A percentile compares a stretch with the other conserved stretches of the same genome.
Conservation (phyloP, 2,888 invertebrate species). For the Petrolisthes manimaculis region DNA sequence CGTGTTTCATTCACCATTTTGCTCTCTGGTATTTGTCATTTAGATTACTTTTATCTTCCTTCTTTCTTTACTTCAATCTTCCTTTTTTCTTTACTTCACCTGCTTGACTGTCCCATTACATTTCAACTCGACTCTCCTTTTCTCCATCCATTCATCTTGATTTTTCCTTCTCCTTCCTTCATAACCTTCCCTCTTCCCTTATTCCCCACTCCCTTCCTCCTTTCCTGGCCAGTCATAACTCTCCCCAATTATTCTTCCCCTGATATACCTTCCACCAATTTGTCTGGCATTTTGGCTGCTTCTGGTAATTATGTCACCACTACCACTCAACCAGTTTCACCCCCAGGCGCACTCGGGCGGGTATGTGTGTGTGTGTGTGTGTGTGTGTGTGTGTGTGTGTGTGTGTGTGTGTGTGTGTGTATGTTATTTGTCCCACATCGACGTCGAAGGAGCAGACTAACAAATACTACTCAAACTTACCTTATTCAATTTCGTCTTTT, state of each 20-base stretch:
- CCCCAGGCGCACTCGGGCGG: not conserved
- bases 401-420: not conserved
- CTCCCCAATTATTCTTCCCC: not conserved
- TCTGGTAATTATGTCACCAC: too few relatives aligned
- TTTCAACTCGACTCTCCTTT: not conserved
- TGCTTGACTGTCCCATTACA: too few relatives aligned
- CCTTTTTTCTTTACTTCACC: too few relatives aligned
- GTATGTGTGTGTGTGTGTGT: not conserved
- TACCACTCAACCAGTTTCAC: too few relatives aligned
- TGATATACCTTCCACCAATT: not conserved
- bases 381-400: conserved; percentile 1
- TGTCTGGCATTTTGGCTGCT: not conserved
- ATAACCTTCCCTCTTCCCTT: not conserved
- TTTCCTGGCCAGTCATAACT: not conserved
- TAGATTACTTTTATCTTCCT: too few relatives aligned
- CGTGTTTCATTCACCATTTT: too few relatives aligned
- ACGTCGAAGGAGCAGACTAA: too few relatives aligned
- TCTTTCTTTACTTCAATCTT: too few relatives aligned
- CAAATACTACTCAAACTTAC: too few relatives aligned
- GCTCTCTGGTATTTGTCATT: too few relatives aligned
- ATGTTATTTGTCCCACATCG: not conserved
- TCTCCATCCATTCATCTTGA: not conserved
- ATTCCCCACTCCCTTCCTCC: not conserved
- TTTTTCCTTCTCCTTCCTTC: not conserved
- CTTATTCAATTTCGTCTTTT: too few relatives aligned